Evolutionary conservation across 1,140 invertebrate species (phyloP).

Genomic region (Lutraria rhynchaena): DNA sequence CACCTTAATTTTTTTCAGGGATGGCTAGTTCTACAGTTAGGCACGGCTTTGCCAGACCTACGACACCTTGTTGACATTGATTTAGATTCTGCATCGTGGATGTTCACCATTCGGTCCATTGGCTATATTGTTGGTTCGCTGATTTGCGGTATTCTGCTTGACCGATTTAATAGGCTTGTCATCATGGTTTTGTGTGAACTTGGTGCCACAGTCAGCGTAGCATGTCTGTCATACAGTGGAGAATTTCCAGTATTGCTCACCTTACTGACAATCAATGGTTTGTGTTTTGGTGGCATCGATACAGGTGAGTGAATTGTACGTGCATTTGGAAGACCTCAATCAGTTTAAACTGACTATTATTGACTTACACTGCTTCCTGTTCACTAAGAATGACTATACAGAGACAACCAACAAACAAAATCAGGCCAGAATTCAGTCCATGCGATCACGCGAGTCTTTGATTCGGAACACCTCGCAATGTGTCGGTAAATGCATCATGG

Average conservation of each 20-base stretch:
- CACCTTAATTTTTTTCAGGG: too few relatives aligned
- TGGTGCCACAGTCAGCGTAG: slow-evolving; percentile 8
- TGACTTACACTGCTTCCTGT: too few relatives aligned
- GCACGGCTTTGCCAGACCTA: too few relatives aligned
- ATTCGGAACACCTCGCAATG: too few relatives aligned
- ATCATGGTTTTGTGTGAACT: slow-evolving; percentile 13
- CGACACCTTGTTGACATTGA: slow-evolving; percentile 5
- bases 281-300: slow-evolving; percentile 42
- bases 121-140: slow-evolving; percentile 34
- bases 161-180: slow-evolving; percentile 28
- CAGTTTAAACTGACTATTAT: too few relatives aligned
- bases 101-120: slow-evolving; percentile 33
- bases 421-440: too few relatives aligned
- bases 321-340: too few relatives aligned
- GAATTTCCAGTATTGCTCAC: slow-evolving; percentile 13
- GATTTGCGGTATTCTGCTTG: slow-evolving; percentile 42
- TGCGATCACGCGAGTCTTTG: too few relatives aligned
- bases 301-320: slow-evolving; percentile 44
- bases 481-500: too few relatives aligned
- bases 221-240: slow-evolving; percentile 10
- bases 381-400: too few relatives aligned
- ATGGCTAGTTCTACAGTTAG: slow-evolving; percentile 42
- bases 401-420: too few relatives aligned
- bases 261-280: slow-evolving; percentile 4
- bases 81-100: slow-evolving; percentile 44